Conservation (phyloP, 2,113 vertebrate species). For the Noturus placidus region DNA sequence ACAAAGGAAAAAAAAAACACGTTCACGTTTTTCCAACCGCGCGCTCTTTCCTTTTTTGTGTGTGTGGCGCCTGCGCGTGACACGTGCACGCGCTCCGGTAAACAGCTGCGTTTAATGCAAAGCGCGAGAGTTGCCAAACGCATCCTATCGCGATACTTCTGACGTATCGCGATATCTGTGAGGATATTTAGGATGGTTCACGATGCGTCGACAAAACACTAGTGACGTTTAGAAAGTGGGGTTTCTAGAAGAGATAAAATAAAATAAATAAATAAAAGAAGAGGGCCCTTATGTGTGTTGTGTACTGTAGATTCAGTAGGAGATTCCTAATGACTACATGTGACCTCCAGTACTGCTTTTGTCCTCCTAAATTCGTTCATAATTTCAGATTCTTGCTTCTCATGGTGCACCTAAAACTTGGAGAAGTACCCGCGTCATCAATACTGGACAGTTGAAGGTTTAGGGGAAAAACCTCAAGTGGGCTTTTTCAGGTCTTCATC, state of each 20-base stretch:
- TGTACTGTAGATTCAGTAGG: neutral
- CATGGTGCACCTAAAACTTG: neutral
- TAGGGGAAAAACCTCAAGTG: neutral
- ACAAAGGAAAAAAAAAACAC: neutral
- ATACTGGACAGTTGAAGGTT: neutral
- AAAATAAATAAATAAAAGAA: too few relatives aligned
- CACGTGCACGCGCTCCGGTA: constrained; percentile 5
- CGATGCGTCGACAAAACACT: too few relatives aligned
- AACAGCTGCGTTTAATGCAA: neutral
- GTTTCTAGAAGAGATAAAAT: too few relatives aligned
- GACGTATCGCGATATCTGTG: neutral
- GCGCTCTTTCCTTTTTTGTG: neutral
- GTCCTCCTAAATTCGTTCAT: neutral
- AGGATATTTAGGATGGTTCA: neutral
- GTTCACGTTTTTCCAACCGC: neutral
- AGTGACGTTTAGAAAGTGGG: too few relatives aligned
- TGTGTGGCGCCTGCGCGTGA: neutral
- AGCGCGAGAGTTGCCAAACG: neutral
- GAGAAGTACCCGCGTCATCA: neutral
- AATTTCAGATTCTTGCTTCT: neutral
- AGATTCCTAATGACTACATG: neutral
- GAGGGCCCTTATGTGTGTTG: neutral
- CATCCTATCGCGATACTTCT: neutral
- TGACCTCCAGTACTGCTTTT: neutral
- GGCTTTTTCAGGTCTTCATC: neutral